These are phyloP conservation scores for Epistrophella euchroma DNA, from an alignment of 2,888 invertebrate species.

Conservation along the genomic window DNA sequence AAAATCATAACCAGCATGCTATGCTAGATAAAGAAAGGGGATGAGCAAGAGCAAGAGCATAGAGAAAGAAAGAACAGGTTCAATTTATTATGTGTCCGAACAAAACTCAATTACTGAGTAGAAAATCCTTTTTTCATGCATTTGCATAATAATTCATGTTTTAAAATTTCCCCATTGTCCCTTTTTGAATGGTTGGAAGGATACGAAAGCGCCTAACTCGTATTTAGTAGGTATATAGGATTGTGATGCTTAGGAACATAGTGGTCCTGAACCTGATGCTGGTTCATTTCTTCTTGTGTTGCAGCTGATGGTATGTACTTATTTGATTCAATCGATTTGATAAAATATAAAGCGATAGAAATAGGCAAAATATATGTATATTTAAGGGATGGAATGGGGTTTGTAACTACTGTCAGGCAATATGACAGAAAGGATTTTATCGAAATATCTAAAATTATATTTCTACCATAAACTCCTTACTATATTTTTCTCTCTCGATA, in stretches of 20 bases:
- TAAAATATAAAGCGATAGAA: background rate
- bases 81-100: conserved; percentile 62
- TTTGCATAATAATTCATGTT: conserved; percentile 74
- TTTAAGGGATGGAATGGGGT: background rate
- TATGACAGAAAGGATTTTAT: conserved; percentile 64
- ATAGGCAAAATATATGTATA: too few relatives aligned
- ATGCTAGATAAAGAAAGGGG: background rate
- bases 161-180: conserved; percentile 43
- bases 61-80: conserved; percentile 39
- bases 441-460: conserved; percentile 63
- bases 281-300: conserved; percentile 9
- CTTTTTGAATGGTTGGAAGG: background rate
- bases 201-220: background rate
- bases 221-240: background rate
- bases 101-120: conserved; percentile 70
- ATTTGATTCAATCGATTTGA: conserved; percentile 52
- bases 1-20: background rate
- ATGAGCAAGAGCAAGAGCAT: background rate
- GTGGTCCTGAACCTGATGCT: too few relatives aligned
- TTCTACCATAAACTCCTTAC: conserved; percentile 14
- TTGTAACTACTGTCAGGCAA: conserved; percentile 60
- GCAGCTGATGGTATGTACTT: conserved; percentile 35
- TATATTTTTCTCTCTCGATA: background rate
- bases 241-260: background rate
- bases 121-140: conserved; percentile 74